Conservation (phyloP, 2,888 invertebrate genomes). For the Poecilobothrus nobilitatus region DNA sequence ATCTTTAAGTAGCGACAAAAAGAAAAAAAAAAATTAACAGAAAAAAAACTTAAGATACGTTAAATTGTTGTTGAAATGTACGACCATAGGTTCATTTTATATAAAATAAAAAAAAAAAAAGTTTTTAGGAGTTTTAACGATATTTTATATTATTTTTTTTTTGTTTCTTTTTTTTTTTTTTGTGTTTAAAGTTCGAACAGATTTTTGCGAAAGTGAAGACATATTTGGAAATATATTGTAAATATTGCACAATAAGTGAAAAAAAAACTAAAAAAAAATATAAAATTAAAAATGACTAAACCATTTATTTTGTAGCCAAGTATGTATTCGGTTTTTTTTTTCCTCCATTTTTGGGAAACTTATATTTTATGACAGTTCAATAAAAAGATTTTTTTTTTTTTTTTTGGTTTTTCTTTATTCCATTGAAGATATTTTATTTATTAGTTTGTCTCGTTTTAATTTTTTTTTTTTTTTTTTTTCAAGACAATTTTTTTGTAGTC, state of each 20-base stretch:
- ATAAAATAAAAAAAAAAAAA: too few relatives aligned
- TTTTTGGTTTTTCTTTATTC: not conserved
- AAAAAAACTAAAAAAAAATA: too few relatives aligned
- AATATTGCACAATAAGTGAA: not conserved
- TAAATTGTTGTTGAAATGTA: not conserved
- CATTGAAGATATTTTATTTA: not conserved
- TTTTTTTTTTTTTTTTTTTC: too few relatives aligned
- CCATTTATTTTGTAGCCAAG: not conserved
- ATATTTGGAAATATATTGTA: not conserved
- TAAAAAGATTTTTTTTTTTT: not conserved
- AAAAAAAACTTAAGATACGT: not conserved
- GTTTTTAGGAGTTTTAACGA: too few relatives aligned
- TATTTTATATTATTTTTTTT: not conserved
- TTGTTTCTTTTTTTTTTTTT: not conserved
- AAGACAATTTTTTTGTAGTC: not conserved
- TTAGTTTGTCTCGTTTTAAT: not conserved
- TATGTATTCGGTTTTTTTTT: not conserved
- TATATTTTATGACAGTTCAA: constrained; percentile 6
- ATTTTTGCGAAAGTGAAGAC: not conserved
- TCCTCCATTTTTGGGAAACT: not conserved
- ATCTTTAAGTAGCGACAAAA: not conserved
- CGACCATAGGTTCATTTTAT: not conserved
- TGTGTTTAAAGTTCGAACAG: not conserved
- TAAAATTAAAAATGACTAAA: not conserved
- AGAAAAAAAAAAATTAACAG: too few relatives aligned